A percentile compares a stretch with the other conserved stretches of the same genome.
phyloP scores from a whole-genome alignment of 2,113 vertebrate species.

The Pycnonotus jocosus region DNA sequence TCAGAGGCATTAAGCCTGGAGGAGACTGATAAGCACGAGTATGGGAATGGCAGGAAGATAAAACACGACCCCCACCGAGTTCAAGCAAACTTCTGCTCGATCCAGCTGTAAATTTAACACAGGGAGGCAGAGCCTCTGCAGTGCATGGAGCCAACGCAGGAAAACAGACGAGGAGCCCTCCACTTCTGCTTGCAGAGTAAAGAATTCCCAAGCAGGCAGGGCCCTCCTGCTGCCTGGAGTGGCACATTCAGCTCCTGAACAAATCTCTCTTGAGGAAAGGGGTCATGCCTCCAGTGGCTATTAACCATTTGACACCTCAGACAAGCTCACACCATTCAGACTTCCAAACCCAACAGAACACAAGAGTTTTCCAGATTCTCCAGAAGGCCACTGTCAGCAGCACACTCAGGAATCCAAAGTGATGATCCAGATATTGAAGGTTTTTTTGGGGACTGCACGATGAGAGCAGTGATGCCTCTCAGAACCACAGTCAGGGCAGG shows the following conservation, averaged over 20 bases:
- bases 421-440: neutral
- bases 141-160: neutral
- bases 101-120: neutral
- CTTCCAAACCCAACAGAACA: neutral
- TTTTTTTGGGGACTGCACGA: accelerated
- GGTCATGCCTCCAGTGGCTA: neutral
- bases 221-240: neutral
- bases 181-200: neutral
- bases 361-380: neutral
- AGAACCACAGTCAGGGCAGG: neutral
- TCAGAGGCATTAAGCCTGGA: neutral
- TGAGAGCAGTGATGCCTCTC: neutral
- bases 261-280: neutral
- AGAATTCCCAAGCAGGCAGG: neutral
- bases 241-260: neutral
- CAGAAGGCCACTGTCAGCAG: neutral
- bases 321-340: neutral
- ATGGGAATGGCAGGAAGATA: neutral
- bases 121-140: neutral
- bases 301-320: neutral
- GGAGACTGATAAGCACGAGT: neutral
- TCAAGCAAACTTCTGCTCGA: neutral
- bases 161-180: neutral
- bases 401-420: neutral
- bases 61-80: neutral